Percentiles rank a stretch among this genome's conserved stretches.
phyloP scores from a whole-genome alignment of 2,797 vertebrate genomes.

The Sylvia borin region DNA sequence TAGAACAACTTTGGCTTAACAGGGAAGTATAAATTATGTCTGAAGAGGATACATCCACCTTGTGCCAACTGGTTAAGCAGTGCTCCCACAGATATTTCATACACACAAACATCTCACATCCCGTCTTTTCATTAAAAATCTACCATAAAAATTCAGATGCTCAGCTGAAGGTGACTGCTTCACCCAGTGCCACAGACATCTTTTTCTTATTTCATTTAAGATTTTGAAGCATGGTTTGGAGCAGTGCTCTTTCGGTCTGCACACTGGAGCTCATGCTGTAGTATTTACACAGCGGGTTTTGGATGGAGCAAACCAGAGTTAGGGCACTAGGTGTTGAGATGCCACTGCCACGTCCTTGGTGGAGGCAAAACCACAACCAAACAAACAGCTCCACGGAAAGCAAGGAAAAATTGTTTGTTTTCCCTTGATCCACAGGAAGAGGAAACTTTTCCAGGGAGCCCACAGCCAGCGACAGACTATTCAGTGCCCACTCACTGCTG shows the following conservation, averaged over 20 bases:
- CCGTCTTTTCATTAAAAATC: neutral
- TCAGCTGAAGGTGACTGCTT: neutral
- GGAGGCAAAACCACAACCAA: neutral
- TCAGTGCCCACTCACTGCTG: neutral
- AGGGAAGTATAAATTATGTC: neutral
- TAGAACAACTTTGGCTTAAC: neutral
- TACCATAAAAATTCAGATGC: neutral
- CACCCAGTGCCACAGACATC: neutral
- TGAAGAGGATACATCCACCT: neutral
- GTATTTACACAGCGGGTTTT: neutral
- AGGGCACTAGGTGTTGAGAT: neutral
- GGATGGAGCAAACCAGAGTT: neutral
- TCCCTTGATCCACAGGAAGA: neutral
- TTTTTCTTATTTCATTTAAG: neutral
- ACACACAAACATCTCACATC: neutral
- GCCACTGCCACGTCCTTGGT: neutral
- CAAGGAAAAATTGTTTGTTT: neutral
- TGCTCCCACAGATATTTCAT: neutral
- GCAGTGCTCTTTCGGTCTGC: neutral
- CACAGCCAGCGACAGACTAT: neutral
- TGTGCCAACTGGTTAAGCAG: neutral
- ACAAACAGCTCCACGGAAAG: neutral
- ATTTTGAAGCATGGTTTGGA: neutral
- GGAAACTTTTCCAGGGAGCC: neutral
- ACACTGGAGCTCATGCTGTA: neutral